Percentiles rank a stretch among this genome's conserved stretches.
Evolutionary conservation across 2,888 invertebrate species (phyloP).

Genomic region (Celastrina argiolus): DNA sequence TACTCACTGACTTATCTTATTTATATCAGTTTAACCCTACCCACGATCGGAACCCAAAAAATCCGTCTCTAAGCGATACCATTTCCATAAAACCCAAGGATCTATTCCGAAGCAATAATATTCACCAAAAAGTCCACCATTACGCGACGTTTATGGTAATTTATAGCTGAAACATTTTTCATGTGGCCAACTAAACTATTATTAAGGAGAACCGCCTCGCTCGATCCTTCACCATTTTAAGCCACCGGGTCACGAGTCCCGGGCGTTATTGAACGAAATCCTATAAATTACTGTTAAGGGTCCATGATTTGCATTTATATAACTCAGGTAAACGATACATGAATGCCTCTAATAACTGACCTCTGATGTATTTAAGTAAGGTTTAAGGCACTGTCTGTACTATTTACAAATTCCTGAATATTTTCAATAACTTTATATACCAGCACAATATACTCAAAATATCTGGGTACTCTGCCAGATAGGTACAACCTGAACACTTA

Average conservation of each 20-base stretch:
- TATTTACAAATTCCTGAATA: too few species aligned
- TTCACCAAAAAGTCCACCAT: background rate
- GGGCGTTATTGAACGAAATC: slow-evolving; percentile 26
- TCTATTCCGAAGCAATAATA: background rate
- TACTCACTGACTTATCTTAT: too few species aligned
- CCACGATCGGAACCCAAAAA: background rate
- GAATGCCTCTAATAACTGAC: slow-evolving; percentile 2
- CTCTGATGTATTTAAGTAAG: background rate
- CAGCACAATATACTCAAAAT: too few species aligned
- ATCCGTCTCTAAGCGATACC: background rate
- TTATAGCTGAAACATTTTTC: background rate
- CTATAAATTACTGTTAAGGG: slow-evolving; percentile 28
- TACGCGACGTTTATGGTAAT: slow-evolving; percentile 11
- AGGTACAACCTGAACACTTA: too few species aligned
- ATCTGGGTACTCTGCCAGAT: too few species aligned
- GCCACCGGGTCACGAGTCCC: slow-evolving; percentile 26
- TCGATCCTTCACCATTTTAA: slow-evolving; percentile 32
- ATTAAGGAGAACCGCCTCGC: slow-evolving; percentile 28
- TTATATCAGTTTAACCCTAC: too few species aligned
- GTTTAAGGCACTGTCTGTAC: background rate
- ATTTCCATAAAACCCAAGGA: background rate
- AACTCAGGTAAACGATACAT: slow-evolving; percentile 13
- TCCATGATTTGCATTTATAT: slow-evolving; percentile 30
- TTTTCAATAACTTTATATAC: too few species aligned
- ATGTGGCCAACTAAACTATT: slow-evolving; percentile 28